Conservation (phyloP, 2,113 vertebrate genomes). For the Nicator chloris region DNA sequence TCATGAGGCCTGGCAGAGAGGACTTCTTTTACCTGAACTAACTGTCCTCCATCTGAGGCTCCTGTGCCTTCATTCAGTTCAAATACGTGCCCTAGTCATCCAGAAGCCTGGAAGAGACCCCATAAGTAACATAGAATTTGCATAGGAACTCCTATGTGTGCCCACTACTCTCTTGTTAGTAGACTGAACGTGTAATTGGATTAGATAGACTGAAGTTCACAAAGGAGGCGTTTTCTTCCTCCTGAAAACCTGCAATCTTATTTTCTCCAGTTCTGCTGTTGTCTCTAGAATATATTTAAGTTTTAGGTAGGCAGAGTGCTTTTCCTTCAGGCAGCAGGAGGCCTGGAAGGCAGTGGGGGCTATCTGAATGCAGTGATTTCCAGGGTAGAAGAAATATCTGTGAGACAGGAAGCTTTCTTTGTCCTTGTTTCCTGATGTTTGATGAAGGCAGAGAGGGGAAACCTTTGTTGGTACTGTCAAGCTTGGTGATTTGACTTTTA, state of each 20-base stretch:
- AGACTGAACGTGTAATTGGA: rapidly evolving
- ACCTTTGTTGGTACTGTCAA: background rate
- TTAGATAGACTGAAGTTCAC: background rate
- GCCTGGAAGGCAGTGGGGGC: background rate
- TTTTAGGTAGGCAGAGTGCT: background rate
- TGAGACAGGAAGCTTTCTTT: background rate
- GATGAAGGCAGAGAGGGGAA: background rate
- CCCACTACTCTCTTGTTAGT: background rate
- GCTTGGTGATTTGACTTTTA: background rate
- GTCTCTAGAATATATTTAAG: background rate
- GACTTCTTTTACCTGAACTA: background rate
- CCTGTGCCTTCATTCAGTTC: background rate
- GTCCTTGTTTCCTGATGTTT: background rate
- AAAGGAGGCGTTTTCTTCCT: background rate
- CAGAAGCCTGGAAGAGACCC: background rate
- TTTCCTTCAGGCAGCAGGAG: background rate
- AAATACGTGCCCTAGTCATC: background rate
- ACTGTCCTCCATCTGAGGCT: background rate
- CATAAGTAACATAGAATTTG: background rate
- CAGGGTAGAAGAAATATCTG: background rate
- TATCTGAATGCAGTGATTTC: background rate
- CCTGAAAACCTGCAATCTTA: background rate
- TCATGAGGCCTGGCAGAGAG: background rate
- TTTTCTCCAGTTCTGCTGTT: background rate
- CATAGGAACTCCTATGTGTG: background rate